Base-by-base conservation (phyloP, 2,797 vertebrate species). In the Dicrostonyx torquatus region DNA sequence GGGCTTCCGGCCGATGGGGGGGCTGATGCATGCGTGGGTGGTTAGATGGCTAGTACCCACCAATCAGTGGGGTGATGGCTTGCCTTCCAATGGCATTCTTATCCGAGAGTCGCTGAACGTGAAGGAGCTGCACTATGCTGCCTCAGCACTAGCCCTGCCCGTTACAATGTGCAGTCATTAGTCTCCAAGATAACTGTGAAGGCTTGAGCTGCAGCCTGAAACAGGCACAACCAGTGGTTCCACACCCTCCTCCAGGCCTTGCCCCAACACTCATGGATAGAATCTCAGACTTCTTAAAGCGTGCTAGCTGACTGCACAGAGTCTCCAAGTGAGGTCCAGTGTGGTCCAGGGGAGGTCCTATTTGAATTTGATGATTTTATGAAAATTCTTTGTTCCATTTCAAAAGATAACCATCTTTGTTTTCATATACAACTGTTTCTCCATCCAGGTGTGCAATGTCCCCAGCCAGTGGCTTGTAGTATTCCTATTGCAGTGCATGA, bases 381-480 rank as follows among this genome's bases (percentile, higher is more conserved):
- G 45, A 93, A 91, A 92, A 79, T 37, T 37, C 34, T 31, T 34
- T 53, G 80, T 50, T 82, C 50, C 26, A 22, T 50, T 80, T 60
- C 50, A 60, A 66, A 66, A 80, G 68, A 50, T 45, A 72, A 15
- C 66, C 68, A n/a, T 80, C 62, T 95, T 62, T 72, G n/a, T 78
- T 89, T 92, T 87, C 24, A 70, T 48, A 29, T 91, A 34, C 45
- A 89, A 85, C 68, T 31, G n/a, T 75, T 94, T 66, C 62, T 75
- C 75, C 84, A 68, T 66, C 43, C 72, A 45, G 12, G 40, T 66
- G 60, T 78, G 14, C 29, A 1, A 8, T 64, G n/a, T 26, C 20
- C 45, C 43, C 48, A 85, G 66, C 11, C 43, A 50, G 53, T 18
- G 72, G 43, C 45, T 34, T 87, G 3, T 10, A 34, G 31, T 0